phyloP scores from a whole-genome alignment of 2,797 vertebrate species.

The Myotis planiceps region DNA sequence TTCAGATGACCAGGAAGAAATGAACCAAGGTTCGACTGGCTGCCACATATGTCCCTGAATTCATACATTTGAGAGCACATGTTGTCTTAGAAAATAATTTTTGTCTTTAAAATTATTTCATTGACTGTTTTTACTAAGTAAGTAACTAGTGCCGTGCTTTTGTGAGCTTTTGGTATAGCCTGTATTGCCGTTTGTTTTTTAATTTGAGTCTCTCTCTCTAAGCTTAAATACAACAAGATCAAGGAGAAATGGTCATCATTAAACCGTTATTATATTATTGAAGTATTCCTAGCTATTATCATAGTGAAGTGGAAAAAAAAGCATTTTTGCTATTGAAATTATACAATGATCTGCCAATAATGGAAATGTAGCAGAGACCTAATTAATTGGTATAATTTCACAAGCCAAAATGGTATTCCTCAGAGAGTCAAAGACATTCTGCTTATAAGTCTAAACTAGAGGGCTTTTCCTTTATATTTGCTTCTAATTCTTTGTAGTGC shows the following conservation, averaged over 20 bases:
- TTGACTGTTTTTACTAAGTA: background rate
- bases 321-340: background rate
- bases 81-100: background rate
- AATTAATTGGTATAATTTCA: background rate
- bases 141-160: background rate
- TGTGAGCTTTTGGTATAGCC: background rate
- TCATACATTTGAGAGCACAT: slow-evolving; percentile 22
- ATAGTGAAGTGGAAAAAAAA: background rate
- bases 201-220: background rate
- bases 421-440: slow-evolving; percentile 9
- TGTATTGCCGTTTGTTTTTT: background rate
- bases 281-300: slow-evolving; percentile 21
- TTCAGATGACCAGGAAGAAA: slow-evolving; percentile 36
- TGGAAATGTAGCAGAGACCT: background rate
- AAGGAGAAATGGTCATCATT: slow-evolving; percentile 54
- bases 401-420: slow-evolving; percentile 1
- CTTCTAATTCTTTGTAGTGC: slow-evolving; percentile 38
- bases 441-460: slow-evolving; percentile 57
- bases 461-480: slow-evolving; percentile 51
- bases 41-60: background rate
- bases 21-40: background rate
- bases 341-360: background rate
- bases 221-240: slow-evolving; percentile 34
- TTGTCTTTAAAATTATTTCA: background rate
- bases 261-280: background rate